Evolutionary conservation across 35 echinoderm and acorn worm species (phyloP), one percentile per base, ranked within the genome.

Genomic region (Apostichopus californicus): DNA sequence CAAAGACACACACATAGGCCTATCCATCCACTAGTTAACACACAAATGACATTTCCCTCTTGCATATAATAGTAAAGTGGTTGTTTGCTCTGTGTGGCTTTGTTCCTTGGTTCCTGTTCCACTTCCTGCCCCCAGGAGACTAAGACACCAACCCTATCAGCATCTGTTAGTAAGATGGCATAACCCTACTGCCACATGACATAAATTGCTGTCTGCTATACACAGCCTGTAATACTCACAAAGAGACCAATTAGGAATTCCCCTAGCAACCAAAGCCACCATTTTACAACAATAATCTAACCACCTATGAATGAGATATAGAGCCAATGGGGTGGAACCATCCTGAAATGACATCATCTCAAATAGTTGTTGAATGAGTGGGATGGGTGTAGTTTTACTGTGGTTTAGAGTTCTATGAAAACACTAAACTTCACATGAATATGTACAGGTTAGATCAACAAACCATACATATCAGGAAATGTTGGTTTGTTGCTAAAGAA

Each of bases 251-350:
- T 10, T 4, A 56, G 80, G 55, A 83, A 46, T 46, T 83, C 55
- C 80, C 80, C 24, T 83, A 56, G 18, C 80, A 83, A 83, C 55
- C 34, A 46, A 83, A 18, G 64, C 11, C 64, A 46, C 34, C 34
- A 46, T 18, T 68, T 68, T 68, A 18, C 64, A 68, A 68, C 11
- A 18, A 68, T 14, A 14, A 11, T 68, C 11, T 68, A 68, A 68
- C 18, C 64, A 68, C 11, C 18, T 46, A 46, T 46, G 11, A 68
- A 18, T 68, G 64, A 68, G 64, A 68, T 68, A 18, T 11, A 5
- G 5, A 12, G 28, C 9, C 52, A 83, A 83, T 83, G 80, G 55
- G 28, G 80, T 83, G 80, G 80, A 83, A 83, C 78, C 12, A 12
- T 13, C 34, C 34, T 83, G 24, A 11, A 11, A 83, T 83, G 80